Evolutionary conservation across 2,797 vertebrate species (phyloP), one percentile per base, ranked within the genome.

Genomic region (Malurus splendens): DNA sequence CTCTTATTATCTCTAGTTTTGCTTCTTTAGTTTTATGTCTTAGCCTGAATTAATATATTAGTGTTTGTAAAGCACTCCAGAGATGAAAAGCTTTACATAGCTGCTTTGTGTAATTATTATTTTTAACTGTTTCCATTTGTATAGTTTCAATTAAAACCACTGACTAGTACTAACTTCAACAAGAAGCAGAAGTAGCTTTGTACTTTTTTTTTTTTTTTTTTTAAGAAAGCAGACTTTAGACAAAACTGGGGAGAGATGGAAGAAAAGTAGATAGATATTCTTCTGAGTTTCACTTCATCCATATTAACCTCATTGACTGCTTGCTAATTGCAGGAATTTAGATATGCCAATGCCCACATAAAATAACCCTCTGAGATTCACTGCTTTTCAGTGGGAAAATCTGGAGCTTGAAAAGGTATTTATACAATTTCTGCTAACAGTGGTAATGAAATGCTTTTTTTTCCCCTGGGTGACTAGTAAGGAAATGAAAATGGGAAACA

Each of bases 21-120:
- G 81, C 78, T 94, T 87, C 73, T 87, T 89, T 82, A 67, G 54
- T 93, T 93, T 93, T 90, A 91, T 92, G 42, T 57, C 67, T 61
- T 50, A 32, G 51, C 50, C 68, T 59, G 38, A 82, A 66, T 83
- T 87, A 87, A 48, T 50, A 27, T 5, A 5, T 54, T 86, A 12
- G n/a, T 78, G 65, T 92, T 92, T 68, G 48, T 75, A 75, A 82
- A 80, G 41, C 24, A 36, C 14, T 78, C 22, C 14, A 39, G 70
- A 59, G 73, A 67, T 82, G 23, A 82, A 74, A 92, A 86, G 30
- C 36, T 28, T 87, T 59, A n/a, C 65, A 5, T 39, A 68, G 45
- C 41, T 85, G 48, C 48, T 94, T 81, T 80, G 57, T 75, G 24
- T 64, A 60, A 75, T 76, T 92, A 50, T 90, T 87, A 77, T 82